These are phyloP conservation scores for Hypercompe scribonia DNA, from an alignment of 2,888 invertebrate genomes.

Conservation along the genomic window DNA sequence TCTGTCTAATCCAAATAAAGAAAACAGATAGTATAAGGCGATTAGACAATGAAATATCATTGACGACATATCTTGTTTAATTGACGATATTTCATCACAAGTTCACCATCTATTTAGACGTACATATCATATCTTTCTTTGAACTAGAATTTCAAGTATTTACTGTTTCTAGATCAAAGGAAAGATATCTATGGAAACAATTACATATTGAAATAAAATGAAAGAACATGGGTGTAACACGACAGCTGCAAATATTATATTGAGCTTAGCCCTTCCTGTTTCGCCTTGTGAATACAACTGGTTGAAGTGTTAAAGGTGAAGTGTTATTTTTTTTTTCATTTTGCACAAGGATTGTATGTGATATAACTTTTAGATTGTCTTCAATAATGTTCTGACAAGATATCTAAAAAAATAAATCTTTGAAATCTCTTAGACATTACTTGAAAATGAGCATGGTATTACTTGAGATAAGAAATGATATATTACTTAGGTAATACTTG, in stretches of 20 bases:
- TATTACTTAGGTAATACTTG: no score
- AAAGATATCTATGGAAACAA: constrained; percentile 9
- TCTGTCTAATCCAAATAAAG: no score
- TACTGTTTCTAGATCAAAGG: not conserved
- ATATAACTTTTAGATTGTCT: not conserved
- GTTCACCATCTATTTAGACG: no score
- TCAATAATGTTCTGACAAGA: not conserved
- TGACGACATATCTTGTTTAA: no score
- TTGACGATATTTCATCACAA: not conserved
- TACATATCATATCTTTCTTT: no score
- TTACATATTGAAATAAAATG: constrained; percentile 5
- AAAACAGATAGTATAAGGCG: no score
- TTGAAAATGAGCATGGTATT: no score
- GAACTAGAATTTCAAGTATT: no score
- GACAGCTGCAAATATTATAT: constrained; percentile 2
- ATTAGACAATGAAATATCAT: no score
- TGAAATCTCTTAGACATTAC: not conserved
- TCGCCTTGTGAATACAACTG: not conserved
- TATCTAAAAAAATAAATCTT: not conserved
- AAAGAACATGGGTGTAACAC: not conserved
- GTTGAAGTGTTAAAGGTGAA: constrained; percentile 3
- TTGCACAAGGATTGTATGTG: not conserved
- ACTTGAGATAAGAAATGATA: no score
- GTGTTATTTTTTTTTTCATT: constrained; percentile 5
- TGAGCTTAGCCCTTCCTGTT: constrained; percentile 8